phyloP scores from a whole-genome alignment of 2,797 vertebrate genomes.

The Dicrostonyx torquatus region DNA sequence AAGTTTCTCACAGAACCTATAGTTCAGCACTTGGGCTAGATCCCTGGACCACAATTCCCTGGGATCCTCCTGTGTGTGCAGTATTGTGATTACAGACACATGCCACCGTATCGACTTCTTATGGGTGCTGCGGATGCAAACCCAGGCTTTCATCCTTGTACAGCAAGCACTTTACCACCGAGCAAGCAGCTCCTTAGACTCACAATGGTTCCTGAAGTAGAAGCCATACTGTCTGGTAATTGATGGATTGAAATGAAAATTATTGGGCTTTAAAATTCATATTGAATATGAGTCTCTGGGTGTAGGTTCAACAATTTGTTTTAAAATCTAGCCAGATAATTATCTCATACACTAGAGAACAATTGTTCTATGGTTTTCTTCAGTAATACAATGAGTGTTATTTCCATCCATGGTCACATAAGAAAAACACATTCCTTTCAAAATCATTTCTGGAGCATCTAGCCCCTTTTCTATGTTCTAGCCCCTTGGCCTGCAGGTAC shows the following conservation, averaged over 20 bases:
- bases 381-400: neutral
- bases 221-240: neutral
- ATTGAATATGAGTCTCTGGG: neutral
- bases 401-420: neutral
- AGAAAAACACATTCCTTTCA: conserved; percentile 17
- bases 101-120: too few relatives aligned
- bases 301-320: neutral
- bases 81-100: neutral
- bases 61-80: neutral
- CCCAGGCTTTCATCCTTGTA: too few relatives aligned
- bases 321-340: neutral
- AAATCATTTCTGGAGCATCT: conserved; percentile 11
- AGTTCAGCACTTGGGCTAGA: neutral
- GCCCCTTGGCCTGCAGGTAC: neutral
- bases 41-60: neutral
- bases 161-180: neutral
- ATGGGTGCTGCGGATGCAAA: too few relatives aligned
- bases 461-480: neutral
- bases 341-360: neutral
- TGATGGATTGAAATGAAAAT: neutral
- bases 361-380: neutral
- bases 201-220: neutral
- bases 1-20: neutral
- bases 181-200: too few relatives aligned
- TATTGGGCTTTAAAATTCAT: neutral